Conservation (phyloP, 2,113 vertebrate species). For the Heterotis niloticus region DNA sequence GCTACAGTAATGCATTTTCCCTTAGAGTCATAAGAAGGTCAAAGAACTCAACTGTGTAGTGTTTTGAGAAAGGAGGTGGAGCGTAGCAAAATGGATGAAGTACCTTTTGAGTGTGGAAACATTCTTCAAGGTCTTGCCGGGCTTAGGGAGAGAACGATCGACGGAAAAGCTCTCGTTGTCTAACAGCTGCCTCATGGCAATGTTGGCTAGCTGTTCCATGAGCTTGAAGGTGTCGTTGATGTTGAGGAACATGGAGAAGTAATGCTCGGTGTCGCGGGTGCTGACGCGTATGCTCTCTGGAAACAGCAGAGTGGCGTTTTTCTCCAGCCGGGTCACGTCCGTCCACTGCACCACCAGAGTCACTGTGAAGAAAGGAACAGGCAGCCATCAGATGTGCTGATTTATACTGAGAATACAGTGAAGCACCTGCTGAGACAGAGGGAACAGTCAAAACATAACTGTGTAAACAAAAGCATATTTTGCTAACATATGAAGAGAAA, state of each 20-base stretch:
- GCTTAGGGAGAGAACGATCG: constrained; percentile 78
- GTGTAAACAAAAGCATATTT: too few relatives aligned
- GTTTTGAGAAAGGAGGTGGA: not conserved
- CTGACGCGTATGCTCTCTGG: constrained; percentile 89
- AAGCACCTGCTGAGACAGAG: too few relatives aligned
- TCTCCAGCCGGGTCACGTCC: constrained; percentile 88
- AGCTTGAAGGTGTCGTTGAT: constrained; percentile 92
- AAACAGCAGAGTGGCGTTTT: constrained; percentile 88
- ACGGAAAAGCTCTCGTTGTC: constrained; percentile 83
- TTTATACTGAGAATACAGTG: too few relatives aligned
- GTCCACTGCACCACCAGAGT: constrained; percentile 91
- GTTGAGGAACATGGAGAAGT: constrained; percentile 97
- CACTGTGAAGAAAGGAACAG: constrained; percentile 59
- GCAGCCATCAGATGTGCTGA: not conserved
- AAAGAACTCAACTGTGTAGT: too few relatives aligned
- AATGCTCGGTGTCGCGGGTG: constrained; percentile 81
- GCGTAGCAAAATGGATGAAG: not conserved
- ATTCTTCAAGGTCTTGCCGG: constrained; percentile 78
- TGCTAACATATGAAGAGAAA: too few relatives aligned
- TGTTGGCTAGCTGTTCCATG: constrained; percentile 95
- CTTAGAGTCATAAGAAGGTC: too few relatives aligned
- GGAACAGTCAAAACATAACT: too few relatives aligned
- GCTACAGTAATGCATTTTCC: not conserved
- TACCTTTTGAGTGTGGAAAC: constrained; percentile 84
- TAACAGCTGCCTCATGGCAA: constrained; percentile 89